Evolutionary conservation across 1,140 invertebrate genomes (phyloP).

Genomic region (Cydia amplana): DNA sequence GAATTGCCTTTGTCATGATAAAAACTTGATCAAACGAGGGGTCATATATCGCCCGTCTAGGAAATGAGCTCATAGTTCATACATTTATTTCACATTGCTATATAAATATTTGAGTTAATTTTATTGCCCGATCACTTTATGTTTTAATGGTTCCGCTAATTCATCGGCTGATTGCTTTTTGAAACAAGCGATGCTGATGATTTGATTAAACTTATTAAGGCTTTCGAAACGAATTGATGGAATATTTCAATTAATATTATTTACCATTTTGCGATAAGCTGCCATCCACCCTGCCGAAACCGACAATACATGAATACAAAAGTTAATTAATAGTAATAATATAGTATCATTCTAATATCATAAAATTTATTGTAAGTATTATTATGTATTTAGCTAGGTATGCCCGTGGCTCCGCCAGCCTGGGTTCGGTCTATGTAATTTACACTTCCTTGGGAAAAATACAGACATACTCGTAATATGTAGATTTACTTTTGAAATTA

Average conservation of each 20-base stretch:
- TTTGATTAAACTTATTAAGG: conserved; percentile 19
- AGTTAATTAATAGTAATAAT: too few relatives aligned
- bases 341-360: too few relatives aligned
- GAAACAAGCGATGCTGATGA: conserved; percentile 20
- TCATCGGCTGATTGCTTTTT: conserved; percentile 22
- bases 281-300: not conserved
- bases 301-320: too few relatives aligned
- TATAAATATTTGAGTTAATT: conserved; percentile 58
- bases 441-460: too few relatives aligned
- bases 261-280: not conserved
- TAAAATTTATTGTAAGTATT: too few relatives aligned
- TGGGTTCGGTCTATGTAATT: too few relatives aligned
- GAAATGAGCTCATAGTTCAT: conserved; percentile 67
- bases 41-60: conserved; percentile 39
- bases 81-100: conserved; percentile 59
- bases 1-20: conserved; percentile 63
- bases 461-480: too few relatives aligned
- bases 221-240: conserved; percentile 4
- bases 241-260: conserved; percentile 3
- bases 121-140: conserved; percentile 44
- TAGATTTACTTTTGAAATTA: too few relatives aligned
- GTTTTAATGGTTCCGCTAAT: conserved; percentile 17
- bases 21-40: conserved; percentile 56
- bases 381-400: too few relatives aligned
- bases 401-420: too few relatives aligned